Percentiles rank a stretch among this genome's conserved stretches.
phyloP scores from a whole-genome alignment of 2,113 vertebrate species.

The Solenodon paradoxus region DNA sequence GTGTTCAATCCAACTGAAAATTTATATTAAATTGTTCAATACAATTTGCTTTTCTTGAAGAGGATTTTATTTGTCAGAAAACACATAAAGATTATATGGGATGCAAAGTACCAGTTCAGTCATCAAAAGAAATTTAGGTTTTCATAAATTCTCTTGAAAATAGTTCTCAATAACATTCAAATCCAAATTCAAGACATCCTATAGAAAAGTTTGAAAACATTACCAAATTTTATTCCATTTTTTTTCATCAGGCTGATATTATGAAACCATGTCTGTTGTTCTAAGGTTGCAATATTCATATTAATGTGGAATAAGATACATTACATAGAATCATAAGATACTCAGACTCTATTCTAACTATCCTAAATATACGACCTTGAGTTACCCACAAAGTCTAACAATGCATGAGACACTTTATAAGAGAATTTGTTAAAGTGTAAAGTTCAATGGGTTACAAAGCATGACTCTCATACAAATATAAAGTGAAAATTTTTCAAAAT shows the following conservation, averaged over 20 bases:
- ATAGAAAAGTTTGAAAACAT: background rate
- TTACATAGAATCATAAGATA: background rate
- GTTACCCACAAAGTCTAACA: background rate
- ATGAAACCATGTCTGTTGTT: background rate
- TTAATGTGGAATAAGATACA: background rate
- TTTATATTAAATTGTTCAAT: background rate
- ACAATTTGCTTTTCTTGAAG: background rate
- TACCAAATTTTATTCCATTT: background rate
- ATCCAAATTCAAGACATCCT: background rate
- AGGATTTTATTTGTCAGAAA: background rate
- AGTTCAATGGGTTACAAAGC: background rate
- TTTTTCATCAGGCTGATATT: background rate
- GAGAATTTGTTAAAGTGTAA: background rate
- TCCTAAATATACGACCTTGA: background rate
- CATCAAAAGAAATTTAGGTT: background rate
- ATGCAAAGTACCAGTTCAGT: background rate
- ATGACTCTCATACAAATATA: background rate
- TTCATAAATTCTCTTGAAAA: background rate
- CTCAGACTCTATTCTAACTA: background rate
- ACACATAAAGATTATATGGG: background rate
- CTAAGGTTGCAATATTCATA: background rate
- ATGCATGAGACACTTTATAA: background rate
- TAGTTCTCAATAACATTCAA: background rate
- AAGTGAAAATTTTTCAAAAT: background rate
- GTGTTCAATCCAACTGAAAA: background rate